Conservation (phyloP, 2,113 vertebrate species). For the Callopanchax toddi region DNA sequence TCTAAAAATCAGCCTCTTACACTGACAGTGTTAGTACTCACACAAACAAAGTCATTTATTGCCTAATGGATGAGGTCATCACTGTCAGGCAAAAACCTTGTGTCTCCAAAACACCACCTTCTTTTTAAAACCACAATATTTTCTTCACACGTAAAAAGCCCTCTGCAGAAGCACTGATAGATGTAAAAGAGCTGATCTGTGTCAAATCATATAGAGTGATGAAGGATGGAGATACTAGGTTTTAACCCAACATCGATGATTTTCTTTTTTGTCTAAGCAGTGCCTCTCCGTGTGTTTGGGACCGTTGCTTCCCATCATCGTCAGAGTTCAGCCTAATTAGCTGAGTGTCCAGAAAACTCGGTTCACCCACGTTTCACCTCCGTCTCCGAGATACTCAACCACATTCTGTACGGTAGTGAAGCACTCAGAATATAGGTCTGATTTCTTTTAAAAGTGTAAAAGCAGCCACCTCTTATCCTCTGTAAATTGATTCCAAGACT, state of each 20-base stretch:
- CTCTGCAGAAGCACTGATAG: no score
- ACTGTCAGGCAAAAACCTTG: no score
- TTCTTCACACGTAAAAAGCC: no score
- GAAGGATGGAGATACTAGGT: no score
- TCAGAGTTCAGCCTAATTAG: constrained; percentile 30
- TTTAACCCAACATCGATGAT: no score
- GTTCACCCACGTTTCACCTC: background rate
- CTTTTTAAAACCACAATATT: no score
- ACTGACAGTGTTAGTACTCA: constrained; percentile 69
- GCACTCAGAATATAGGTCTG: constrained; percentile 81
- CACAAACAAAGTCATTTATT: constrained; percentile 76
- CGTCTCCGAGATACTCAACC: constrained; percentile 39
- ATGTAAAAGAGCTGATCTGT: no score
- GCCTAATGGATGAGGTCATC: constrained; percentile 78
- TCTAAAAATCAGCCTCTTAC: constrained; percentile 17
- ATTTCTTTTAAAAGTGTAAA: constrained; percentile 75
- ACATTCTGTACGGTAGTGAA: constrained; percentile 32
- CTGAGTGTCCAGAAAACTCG: background rate
- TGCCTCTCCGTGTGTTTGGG: constrained; percentile 49
- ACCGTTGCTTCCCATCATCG: constrained; percentile 1
- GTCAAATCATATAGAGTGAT: no score
- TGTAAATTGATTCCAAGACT: constrained; percentile 66
- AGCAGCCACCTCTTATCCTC: constrained; percentile 79
- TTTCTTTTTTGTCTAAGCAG: constrained; percentile 44
- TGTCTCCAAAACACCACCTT: no score